Percentiles rank a stretch among this genome's conserved stretches.
Evolutionary conservation across 1,140 invertebrate species (phyloP).

Genomic region (Drosophila busckii): DNA sequence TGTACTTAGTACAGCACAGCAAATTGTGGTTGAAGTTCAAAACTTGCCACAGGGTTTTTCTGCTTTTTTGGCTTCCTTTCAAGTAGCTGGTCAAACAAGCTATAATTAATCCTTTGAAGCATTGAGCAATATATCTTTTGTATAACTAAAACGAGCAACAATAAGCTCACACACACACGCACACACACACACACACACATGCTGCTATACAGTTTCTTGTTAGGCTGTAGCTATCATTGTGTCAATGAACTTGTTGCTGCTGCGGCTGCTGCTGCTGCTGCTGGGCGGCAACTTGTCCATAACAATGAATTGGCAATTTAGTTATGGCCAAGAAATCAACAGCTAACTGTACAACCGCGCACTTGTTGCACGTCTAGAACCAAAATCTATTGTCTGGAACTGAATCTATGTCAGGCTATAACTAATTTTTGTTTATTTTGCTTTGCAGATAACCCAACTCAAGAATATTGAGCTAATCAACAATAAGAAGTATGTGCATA

Average conservation of each 20-base stretch:
- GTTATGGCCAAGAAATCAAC: slow-evolving; percentile 63
- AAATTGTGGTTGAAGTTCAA: background rate
- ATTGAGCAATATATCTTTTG: too few relatives aligned
- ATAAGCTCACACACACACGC: too few relatives aligned
- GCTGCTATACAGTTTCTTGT: too few relatives aligned
- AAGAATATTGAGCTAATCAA: slow-evolving; percentile 79
- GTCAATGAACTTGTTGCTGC: slow-evolving; percentile 48
- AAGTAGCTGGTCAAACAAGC: background rate
- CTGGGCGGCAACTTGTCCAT: slow-evolving; percentile 30
- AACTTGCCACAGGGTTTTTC: background rate
- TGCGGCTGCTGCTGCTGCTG: too few relatives aligned
- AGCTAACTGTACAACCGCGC: slow-evolving; percentile 53
- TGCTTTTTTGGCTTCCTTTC: too few relatives aligned
- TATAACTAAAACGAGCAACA: too few relatives aligned
- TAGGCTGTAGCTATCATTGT: background rate
- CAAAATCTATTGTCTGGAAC: slow-evolving; percentile 12
- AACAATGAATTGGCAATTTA: slow-evolving; percentile 63
- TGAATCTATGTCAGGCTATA: slow-evolving; percentile 25
- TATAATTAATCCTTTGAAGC: slow-evolving; percentile 2
- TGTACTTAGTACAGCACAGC: too few relatives aligned
- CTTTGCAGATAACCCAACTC: slow-evolving; percentile 73
- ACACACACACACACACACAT: too few relatives aligned
- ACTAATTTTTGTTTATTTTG: slow-evolving; percentile 40
- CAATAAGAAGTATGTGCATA: slow-evolving; percentile 72
- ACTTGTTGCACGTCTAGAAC: slow-evolving; percentile 25